Conservation (phyloP, 35 echinoderm and acorn worm genomes). For the Lytechinus variegatus region DNA sequence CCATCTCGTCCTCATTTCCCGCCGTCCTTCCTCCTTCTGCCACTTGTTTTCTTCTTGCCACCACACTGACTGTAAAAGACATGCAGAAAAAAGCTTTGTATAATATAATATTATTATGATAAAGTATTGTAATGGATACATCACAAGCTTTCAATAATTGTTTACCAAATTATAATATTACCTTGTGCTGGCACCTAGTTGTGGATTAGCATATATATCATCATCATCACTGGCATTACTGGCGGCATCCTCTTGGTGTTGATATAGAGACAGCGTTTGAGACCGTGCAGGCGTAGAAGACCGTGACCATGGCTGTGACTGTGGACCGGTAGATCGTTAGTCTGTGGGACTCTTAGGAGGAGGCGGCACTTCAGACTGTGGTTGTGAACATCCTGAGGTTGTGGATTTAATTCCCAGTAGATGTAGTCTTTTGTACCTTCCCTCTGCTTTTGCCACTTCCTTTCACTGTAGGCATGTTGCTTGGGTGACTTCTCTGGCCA, state of each 20-base stretch:
- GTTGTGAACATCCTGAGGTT: slow-evolving; percentile 48
- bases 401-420: slow-evolving; percentile 40
- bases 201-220: slow-evolving; percentile 44
- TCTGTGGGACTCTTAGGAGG: slow-evolving; percentile 47
- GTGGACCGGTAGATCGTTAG: neutral
- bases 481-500: slow-evolving; percentile 41
- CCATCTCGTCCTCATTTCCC: slow-evolving; percentile 49
- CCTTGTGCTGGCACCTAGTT: slow-evolving; percentile 35
- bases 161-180: slow-evolving; percentile 51
- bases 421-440: slow-evolving; percentile 46
- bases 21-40: slow-evolving; percentile 46
- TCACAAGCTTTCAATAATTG: slow-evolving; percentile 52
- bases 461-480: slow-evolving; percentile 44
- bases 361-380: slow-evolving; percentile 48
- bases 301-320: slow-evolving; percentile 22
- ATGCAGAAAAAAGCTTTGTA: slow-evolving; percentile 38
- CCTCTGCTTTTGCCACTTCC: slow-evolving; percentile 49
- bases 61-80: slow-evolving; percentile 51
- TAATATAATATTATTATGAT: slow-evolving; percentile 51
- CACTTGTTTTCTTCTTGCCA: slow-evolving; percentile 49
- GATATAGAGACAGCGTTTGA: slow-evolving; percentile 34
- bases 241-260: slow-evolving; percentile 50
- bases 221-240: slow-evolving; percentile 36
- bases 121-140: slow-evolving; percentile 50
- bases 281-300: slow-evolving; percentile 45